Evolutionary conservation across 2,888 invertebrate species (phyloP).

Genomic region (Tipula helvola): DNA sequence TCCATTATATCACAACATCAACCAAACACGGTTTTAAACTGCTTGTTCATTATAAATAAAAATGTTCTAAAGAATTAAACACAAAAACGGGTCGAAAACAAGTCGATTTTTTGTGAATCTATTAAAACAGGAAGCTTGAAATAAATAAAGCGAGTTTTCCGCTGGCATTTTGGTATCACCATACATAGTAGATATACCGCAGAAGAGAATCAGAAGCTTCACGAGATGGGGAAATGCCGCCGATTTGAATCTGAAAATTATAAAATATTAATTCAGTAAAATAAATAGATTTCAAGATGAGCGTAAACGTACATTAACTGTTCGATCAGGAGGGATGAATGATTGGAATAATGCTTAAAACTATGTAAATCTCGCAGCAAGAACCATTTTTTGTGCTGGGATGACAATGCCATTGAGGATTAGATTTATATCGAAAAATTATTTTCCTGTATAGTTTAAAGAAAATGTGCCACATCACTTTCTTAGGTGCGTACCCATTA

Average conservation of each 20-base stretch:
- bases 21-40: not conserved
- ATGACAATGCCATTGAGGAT: conserved; percentile 61
- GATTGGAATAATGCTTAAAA: conserved; percentile 95
- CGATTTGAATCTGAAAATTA: conserved; percentile 73
- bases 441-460: conserved; percentile 54
- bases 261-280: not conserved
- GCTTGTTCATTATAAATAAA: not conserved
- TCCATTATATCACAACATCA: not conserved
- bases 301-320: conserved; percentile 61
- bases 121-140: conserved; percentile 86
- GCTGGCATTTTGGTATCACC: conserved; percentile 93
- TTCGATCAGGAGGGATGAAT: conserved; percentile 80
- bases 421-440: conserved; percentile 79
- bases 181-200: conserved; percentile 84
- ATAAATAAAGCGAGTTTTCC: conserved; percentile 86
- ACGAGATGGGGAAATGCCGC: conserved; percentile 79
- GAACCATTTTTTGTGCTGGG: conserved; percentile 78
- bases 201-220: conserved; percentile 85
- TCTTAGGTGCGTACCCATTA: conserved; percentile 41
- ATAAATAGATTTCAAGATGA: not conserved
- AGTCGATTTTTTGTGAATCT: conserved; percentile 87
- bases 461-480: conserved; percentile 75
- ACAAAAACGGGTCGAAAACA: not conserved
- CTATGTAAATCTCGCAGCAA: conserved; percentile 83
- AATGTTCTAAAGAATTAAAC: not conserved